Evolutionary conservation across 2,888 invertebrate genomes (phyloP).

Genomic region (Eustalomyia histrio): DNA sequence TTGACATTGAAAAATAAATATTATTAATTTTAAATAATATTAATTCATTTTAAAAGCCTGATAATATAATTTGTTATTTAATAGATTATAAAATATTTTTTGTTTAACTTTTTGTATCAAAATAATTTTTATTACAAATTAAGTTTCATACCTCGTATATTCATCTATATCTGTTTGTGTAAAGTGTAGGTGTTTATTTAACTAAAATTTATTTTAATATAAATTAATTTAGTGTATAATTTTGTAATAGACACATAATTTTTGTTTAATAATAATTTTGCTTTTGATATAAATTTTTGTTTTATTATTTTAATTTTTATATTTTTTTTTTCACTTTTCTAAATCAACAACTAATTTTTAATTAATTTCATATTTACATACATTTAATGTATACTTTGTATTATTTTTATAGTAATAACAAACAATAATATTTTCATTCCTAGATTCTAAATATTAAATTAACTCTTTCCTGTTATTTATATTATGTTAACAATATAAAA

Average conservation of each 20-base stretch:
- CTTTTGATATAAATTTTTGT: slow-evolving; percentile 8
- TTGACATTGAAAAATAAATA: too few species aligned
- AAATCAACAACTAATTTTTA: slow-evolving; percentile 55
- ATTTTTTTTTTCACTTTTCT: slow-evolving; percentile 10
- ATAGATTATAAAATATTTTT: not conserved
- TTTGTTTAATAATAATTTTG: slow-evolving; percentile 18
- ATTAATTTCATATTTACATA: slow-evolving; percentile 58
- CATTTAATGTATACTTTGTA: slow-evolving; percentile 41
- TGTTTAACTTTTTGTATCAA: not conserved
- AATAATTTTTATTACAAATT: not conserved
- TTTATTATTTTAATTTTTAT: slow-evolving; percentile 15
- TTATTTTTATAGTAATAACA: slow-evolving; percentile 41
- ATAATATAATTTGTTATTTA: too few species aligned
- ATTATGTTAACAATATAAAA: not conserved
- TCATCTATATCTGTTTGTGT: too few species aligned
- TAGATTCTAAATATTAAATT: slow-evolving; percentile 12
- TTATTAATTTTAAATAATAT: too few species aligned
- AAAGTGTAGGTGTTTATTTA: not conserved
- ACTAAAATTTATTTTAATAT: slow-evolving; percentile 30
- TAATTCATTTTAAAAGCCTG: too few species aligned
- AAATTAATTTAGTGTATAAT: slow-evolving; percentile 1
- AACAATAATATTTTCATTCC: slow-evolving; percentile 36
- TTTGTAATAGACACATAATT: slow-evolving; percentile 49
- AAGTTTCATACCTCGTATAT: too few species aligned
- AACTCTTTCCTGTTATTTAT: not conserved